Conservation (phyloP, 2,113 vertebrate genomes). For the Ellobius talpinus region DNA sequence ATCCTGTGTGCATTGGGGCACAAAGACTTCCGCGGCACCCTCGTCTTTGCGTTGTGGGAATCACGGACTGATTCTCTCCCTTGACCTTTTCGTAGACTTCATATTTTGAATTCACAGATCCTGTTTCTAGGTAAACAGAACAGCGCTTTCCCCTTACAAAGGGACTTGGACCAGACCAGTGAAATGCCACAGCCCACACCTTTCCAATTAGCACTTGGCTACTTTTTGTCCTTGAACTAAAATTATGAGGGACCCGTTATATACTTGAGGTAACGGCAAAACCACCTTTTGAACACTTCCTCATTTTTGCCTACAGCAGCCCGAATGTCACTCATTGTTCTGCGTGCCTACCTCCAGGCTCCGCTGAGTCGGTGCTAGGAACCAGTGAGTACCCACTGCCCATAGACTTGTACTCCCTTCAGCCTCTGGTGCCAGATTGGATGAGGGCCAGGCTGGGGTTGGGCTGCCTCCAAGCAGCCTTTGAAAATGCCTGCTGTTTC, state of each 20-base stretch:
- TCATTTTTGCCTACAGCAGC: background rate
- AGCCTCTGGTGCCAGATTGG: background rate
- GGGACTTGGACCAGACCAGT: background rate
- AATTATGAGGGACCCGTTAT: background rate
- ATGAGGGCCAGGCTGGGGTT: background rate
- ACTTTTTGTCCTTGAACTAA: constrained; percentile 32
- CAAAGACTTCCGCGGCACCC: background rate
- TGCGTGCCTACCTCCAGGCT: background rate
- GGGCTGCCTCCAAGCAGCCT: constrained; percentile 39
- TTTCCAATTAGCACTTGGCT: background rate
- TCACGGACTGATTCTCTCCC: background rate
- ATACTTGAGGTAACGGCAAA: background rate
- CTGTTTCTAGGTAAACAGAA: constrained; percentile 37
- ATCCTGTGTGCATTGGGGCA: background rate
- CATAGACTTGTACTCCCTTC: background rate
- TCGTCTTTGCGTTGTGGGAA: background rate
- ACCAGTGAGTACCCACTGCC: background rate
- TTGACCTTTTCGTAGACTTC: constrained; percentile 22
- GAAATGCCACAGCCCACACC: background rate
- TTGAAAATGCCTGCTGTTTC: constrained; percentile 41
- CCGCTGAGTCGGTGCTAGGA: constrained; percentile 36
- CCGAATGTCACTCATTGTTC: background rate
- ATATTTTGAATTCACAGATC: background rate
- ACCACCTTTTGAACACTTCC: background rate
- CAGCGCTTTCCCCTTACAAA: background rate